Evolutionary conservation across 2,888 invertebrate species (phyloP).

Genomic region (Zaprionus obscuricornis): DNA sequence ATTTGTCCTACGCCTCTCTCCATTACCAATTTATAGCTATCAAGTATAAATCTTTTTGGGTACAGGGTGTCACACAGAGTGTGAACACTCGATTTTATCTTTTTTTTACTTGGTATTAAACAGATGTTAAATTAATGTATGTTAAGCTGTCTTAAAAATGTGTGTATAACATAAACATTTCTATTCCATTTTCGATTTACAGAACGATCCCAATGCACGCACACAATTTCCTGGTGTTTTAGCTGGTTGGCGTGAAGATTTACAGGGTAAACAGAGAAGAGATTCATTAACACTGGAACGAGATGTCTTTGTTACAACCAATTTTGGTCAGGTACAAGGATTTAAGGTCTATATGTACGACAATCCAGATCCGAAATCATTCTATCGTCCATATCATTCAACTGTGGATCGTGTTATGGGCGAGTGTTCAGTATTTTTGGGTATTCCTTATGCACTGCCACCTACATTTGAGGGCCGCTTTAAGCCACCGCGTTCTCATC

Average conservation of each 20-base stretch:
- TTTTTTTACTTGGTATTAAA: too few relatives aligned
- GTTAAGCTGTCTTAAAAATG: too few relatives aligned
- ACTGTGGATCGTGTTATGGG: constrained; percentile 91
- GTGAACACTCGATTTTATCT: too few relatives aligned
- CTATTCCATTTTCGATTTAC: too few relatives aligned
- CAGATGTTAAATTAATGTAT: too few relatives aligned
- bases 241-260: constrained; percentile 92
- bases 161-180: too few relatives aligned
- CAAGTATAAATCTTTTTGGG: too few relatives aligned
- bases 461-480: constrained; percentile 94
- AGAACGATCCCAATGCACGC: constrained; percentile 83
- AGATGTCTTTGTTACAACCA: constrained; percentile 91
- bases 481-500: constrained; percentile 91
- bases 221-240: constrained; percentile 90
- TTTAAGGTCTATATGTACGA: constrained; percentile 94
- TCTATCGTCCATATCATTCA: constrained; percentile 90
- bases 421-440: constrained; percentile 92
- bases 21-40: too few relatives aligned
- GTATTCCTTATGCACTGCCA: constrained; percentile 97
- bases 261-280: constrained; percentile 91
- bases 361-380: constrained; percentile 91
- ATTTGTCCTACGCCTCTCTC: too few relatives aligned
- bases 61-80: too few relatives aligned
- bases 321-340: constrained; percentile 93
- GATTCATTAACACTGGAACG: constrained; percentile 88